A percentile compares a stretch with the other conserved stretches of the same genome.
These are phyloP conservation scores for Acleris laterana DNA, from an alignment of 2,888 invertebrate species.

Conservation along the genomic window DNA sequence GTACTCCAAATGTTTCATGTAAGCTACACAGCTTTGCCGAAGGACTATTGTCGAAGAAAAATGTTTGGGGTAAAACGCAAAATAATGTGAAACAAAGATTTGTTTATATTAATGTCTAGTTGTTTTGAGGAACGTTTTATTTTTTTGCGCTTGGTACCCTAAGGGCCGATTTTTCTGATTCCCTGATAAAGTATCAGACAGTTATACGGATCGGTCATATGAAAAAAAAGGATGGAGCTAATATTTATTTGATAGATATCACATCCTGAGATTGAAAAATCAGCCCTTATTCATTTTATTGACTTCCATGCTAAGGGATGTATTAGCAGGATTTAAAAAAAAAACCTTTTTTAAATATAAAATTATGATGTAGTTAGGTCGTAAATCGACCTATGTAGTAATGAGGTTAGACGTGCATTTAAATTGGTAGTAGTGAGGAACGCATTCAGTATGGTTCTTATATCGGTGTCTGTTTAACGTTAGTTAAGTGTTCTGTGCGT, in stretches of 20 bases:
- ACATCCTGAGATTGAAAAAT: background rate
- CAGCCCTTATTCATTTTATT: background rate
- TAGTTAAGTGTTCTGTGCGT: conserved; percentile 11
- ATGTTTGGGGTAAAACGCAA: background rate
- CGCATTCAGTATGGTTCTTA: conserved; percentile 9
- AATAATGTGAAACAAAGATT: no score
- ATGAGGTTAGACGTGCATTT: conserved; percentile 37
- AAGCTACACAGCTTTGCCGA: conserved; percentile 50
- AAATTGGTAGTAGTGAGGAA: conserved; percentile 22
- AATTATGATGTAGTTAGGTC: conserved; percentile 18
- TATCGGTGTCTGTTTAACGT: conserved; percentile 3
- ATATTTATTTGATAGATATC: no score
- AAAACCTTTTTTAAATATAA: conserved; percentile 25
- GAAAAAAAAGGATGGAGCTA: no score
- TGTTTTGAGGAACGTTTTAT: no score
- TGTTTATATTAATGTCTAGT: no score
- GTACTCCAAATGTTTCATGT: conserved; percentile 79
- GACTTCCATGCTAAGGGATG: conserved; percentile 13
- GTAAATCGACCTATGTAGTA: conserved; percentile 17
- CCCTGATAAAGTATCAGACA: no score
- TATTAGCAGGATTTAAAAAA: conserved; percentile 1
- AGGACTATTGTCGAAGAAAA: conserved; percentile 40
- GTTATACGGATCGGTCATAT: no score
- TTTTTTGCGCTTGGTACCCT: no score
- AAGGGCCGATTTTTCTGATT: no score